phyloP scores from a whole-genome alignment of 1,140 invertebrate species.

The Heliconius melpomene region DNA sequence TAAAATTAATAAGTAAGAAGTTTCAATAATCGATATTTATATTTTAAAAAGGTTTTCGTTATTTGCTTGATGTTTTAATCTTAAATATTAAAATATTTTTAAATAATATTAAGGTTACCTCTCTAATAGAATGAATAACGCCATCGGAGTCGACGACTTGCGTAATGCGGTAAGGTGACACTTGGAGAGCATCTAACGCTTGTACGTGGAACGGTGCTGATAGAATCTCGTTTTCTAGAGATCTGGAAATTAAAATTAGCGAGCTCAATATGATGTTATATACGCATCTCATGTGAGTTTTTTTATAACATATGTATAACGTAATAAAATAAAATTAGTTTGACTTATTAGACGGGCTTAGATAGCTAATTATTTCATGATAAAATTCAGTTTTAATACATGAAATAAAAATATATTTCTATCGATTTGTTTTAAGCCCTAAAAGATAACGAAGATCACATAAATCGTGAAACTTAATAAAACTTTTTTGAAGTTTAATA shows the following conservation, averaged over 20 bases:
- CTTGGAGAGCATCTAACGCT: slow-evolving; percentile 82
- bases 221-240: slow-evolving; percentile 81
- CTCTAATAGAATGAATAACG: slow-evolving; percentile 85
- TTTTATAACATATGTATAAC: too few relatives aligned
- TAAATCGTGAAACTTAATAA: too few relatives aligned
- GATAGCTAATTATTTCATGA: too few relatives aligned
- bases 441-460: too few relatives aligned
- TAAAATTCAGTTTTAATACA: too few relatives aligned
- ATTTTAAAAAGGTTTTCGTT: neutral
- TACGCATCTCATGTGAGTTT: too few relatives aligned
- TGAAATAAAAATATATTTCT: too few relatives aligned
- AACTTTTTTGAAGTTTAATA: too few relatives aligned
- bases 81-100: neutral
- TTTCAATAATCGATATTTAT: too few relatives aligned
- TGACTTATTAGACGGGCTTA: too few relatives aligned
- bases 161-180: slow-evolving; percentile 87
- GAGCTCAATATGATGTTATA: neutral
- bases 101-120: slow-evolving; percentile 66
- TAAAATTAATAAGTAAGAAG: neutral
- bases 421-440: too few relatives aligned
- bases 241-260: slow-evolving; percentile 57
- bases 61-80: neutral
- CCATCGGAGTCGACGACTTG: slow-evolving; percentile 88
- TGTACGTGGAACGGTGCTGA: slow-evolving; percentile 68
- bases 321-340: too few relatives aligned